Evolutionary conservation across 2,113 vertebrate species (phyloP).

Genomic region (Tyto alba): DNA sequence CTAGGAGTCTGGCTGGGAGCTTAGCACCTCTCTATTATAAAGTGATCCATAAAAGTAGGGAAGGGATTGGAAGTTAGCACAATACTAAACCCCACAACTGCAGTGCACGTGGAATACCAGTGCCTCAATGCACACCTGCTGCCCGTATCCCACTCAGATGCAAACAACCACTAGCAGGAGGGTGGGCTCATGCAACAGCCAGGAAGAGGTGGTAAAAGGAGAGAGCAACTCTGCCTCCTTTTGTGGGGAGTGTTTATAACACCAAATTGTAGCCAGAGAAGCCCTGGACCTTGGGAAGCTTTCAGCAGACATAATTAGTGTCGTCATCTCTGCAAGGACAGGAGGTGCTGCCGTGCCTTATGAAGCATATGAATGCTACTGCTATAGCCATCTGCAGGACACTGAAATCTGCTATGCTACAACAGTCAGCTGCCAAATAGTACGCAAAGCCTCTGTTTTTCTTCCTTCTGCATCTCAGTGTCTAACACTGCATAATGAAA

Average conservation of each 20-base stretch:
- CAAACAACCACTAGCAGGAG: background rate
- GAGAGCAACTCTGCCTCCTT: background rate
- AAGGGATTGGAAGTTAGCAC: background rate
- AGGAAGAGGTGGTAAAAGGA: background rate
- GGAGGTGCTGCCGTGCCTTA: background rate
- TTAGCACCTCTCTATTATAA: background rate
- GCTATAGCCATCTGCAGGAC: background rate
- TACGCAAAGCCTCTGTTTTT: background rate
- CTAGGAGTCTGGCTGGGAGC: background rate
- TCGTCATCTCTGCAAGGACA: background rate
- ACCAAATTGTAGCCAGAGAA: background rate
- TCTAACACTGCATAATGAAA: background rate
- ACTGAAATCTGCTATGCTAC: background rate
- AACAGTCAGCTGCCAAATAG: background rate
- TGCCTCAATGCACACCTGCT: fast-evolving
- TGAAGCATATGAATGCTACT: background rate
- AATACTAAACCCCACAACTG: background rate
- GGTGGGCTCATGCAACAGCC: background rate
- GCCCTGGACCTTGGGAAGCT: background rate
- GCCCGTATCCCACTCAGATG: background rate
- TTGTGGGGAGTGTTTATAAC: background rate
- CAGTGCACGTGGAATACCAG: fast-evolving
- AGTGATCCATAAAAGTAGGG: background rate
- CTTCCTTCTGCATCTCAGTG: background rate
- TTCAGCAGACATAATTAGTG: background rate